Evolutionary conservation across 2,888 invertebrate genomes (phyloP), one percentile per base, ranked within the genome.

Genomic region (Matsumyia berberina): DNA sequence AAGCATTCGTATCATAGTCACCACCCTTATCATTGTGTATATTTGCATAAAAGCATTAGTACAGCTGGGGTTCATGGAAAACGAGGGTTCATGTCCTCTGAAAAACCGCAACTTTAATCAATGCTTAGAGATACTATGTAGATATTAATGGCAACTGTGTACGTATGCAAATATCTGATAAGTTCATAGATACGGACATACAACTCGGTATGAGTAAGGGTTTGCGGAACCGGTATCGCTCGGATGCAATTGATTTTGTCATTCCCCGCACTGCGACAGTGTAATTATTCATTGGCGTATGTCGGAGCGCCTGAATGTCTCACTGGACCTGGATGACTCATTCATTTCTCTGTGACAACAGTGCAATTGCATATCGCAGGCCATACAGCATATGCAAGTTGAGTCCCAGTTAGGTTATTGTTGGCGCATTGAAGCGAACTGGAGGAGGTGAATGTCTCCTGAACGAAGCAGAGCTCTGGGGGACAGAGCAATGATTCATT

Each of bases 401-500:
- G 55, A 60, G 66, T 72, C 64, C 67, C 81, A 46, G 70, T 81
- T 76, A 62, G 76, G 64, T 64, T 82, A 46, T 77, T 77, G 77
- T 51, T 24, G 42, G 62, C 55, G 57, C 58, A 81, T 46, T 67
- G 53, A 51, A 66, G 55, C 55, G 44, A 58, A 72, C 29, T 77
- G 60, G 19, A 55, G 72, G 79, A 83, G 79, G 79, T 79, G 79
- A 83, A 83, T 69, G 79, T 33, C 73, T 83, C 73, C 39, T 53
- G 37, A 53, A 15, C 51, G 58, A 37, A 9, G 9, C 42, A 31
- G 24, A 24, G 24, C 24, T 24, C 24, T 4, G 24, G 24, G 2
- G 51, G 74, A 60, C 69, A 60, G 24, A 8, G 72, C 77, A 73
- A 57, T 83, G 83, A 83, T 74, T 83, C 83, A 83, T 55, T 37